Evolutionary conservation across 1,140 invertebrate species (phyloP).

Genomic region (Archegozetes longisetosus): DNA sequence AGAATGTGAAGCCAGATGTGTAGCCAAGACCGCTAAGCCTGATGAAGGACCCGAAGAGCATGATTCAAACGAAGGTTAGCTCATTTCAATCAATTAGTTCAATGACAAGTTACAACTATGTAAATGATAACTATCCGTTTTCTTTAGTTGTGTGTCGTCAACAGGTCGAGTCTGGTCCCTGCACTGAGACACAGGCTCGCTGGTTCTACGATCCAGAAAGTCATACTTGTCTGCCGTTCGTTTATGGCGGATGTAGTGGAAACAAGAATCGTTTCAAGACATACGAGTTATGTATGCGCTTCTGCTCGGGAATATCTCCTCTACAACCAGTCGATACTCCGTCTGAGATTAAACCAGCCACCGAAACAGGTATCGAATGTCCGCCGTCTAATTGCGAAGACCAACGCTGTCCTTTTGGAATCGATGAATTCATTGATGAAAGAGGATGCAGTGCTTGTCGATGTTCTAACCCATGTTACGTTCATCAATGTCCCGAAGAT

Average conservation of each 20-base stretch:
- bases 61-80: neutral
- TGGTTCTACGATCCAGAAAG: constrained; percentile 56
- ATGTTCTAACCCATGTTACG: constrained; percentile 56
- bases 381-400: constrained; percentile 21
- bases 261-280: constrained; percentile 69
- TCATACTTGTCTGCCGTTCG: constrained; percentile 63
- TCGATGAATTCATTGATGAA: constrained; percentile 45
- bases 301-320: constrained; percentile 36
- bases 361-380: constrained; percentile 4
- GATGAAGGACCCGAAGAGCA: constrained; percentile 2
- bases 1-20: constrained; percentile 38
- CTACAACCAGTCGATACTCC: neutral
- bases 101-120: too few relatives aligned
- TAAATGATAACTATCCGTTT: too few relatives aligned
- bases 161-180: constrained; percentile 50
- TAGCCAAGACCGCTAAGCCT: neutral
- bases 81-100: neutral
- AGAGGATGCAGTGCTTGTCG: constrained; percentile 50
- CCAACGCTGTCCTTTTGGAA: constrained; percentile 51
- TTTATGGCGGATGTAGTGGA: constrained; percentile 63
- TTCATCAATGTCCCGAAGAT: constrained; percentile 40
- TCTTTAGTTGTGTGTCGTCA: constrained; percentile 44
- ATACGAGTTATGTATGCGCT: constrained; percentile 53
- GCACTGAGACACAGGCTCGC: constrained; percentile 36
- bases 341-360: neutral